Evolutionary conservation across 2,113 vertebrate genomes (phyloP).

Genomic region (Collichthys lucidus): DNA sequence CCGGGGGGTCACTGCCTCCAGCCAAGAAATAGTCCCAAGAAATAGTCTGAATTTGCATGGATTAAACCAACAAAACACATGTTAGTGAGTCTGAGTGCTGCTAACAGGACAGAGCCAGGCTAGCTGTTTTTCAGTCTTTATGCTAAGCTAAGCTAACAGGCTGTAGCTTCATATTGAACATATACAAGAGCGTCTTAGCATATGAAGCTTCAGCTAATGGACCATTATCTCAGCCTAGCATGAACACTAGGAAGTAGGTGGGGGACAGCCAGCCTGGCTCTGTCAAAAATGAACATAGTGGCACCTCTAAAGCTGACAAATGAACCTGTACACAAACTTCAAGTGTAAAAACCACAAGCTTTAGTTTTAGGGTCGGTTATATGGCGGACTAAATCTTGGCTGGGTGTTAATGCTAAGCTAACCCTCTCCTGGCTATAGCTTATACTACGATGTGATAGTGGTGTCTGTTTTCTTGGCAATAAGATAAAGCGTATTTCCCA

Average conservation of each 20-base stretch:
- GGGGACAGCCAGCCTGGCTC: too few relatives aligned
- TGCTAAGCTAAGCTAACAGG: conserved; percentile 4
- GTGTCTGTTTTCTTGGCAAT: not conserved
- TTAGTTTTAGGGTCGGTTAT: not conserved
- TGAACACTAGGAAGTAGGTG: not conserved
- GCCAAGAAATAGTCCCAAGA: not conserved
- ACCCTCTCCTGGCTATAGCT: not conserved
- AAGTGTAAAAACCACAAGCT: not conserved
- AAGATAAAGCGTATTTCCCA: not conserved
- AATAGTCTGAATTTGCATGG: not conserved
- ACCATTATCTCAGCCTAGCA: not conserved
- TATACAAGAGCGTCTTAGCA: not conserved
- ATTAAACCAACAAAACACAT: not conserved
- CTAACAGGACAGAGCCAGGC: not conserved
- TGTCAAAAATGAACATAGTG: too few relatives aligned
- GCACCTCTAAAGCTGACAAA: not conserved
- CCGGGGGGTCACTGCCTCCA: not conserved
- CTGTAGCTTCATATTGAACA: not conserved
- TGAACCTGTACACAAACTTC: not conserved
- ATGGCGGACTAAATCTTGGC: not conserved
- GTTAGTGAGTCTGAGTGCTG: not conserved
- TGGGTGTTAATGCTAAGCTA: conserved; percentile 6
- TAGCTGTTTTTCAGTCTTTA: not conserved
- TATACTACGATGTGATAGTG: not conserved
- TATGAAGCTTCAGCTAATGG: not conserved